A percentile compares a stretch with the other conserved stretches of the same genome.
Evolutionary conservation across 2,797 vertebrate genomes (phyloP).

Genomic region (Crocidura indochinensis): DNA sequence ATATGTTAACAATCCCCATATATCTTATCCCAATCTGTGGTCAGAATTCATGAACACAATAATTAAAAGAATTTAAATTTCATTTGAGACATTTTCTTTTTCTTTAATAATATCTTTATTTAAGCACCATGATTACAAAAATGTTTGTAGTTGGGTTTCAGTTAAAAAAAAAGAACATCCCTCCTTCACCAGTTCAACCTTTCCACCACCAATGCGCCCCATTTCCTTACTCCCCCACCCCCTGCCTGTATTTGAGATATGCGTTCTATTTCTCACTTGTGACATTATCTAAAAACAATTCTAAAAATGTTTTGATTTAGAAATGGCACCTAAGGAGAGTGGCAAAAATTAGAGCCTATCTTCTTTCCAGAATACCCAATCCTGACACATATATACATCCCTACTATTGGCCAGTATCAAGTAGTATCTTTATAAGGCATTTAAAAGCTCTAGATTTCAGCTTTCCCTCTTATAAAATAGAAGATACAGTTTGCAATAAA

Average conservation of each 20-base stretch:
- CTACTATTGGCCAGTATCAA: neutral
- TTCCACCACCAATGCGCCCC: too few relatives aligned
- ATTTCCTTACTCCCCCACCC: too few relatives aligned
- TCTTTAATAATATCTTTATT: too few relatives aligned
- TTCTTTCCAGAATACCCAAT: neutral
- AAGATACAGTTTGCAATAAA: neutral
- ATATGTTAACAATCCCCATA: neutral
- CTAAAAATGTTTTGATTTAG: conserved; percentile 61
- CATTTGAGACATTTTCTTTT: too few relatives aligned
- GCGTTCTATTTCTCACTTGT: neutral
- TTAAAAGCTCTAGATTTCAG: neutral
- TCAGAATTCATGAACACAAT: neutral
- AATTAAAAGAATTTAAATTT: conserved; percentile 4
- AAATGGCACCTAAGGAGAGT: neutral
- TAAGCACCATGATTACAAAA: too few relatives aligned
- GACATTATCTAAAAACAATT: conserved; percentile 63
- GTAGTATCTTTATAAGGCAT: neutral
- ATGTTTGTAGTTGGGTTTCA: too few relatives aligned
- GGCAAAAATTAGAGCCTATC: conserved; percentile 39
- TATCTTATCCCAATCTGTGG: neutral
- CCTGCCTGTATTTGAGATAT: too few relatives aligned
- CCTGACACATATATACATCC: neutral
- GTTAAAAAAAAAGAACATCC: too few relatives aligned
- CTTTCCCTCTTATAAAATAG: conserved; percentile 10
- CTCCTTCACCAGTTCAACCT: too few relatives aligned